These are phyloP conservation scores for Cheilosia grossa DNA, from an alignment of 2,888 invertebrate species.

Conservation along the genomic window DNA sequence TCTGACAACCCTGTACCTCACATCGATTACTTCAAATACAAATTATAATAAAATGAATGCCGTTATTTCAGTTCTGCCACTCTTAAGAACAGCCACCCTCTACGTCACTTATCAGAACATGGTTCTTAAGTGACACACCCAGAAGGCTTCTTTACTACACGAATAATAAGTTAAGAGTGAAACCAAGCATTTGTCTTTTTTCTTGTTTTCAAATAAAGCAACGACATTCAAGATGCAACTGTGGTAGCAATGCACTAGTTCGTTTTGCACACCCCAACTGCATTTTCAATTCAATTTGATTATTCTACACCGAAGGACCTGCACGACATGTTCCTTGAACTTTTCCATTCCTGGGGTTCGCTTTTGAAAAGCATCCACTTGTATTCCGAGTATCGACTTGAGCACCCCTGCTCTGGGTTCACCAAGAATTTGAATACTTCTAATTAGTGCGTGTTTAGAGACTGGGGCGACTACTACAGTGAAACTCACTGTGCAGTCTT, in stretches of 20 bases:
- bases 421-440: slow-evolving; percentile 11
- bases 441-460: slow-evolving; percentile 23
- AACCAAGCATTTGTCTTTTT: not conserved
- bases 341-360: not conserved
- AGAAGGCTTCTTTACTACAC: no score
- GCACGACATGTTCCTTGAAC: slow-evolving; percentile 17
- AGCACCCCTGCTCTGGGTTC: not conserved
- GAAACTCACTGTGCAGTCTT: not conserved
- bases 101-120: no score
- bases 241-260: slow-evolving; percentile 12
- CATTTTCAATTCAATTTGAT: slow-evolving; percentile 29
- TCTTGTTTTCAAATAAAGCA: not conserved
- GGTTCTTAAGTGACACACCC: no score
- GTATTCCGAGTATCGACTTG: not conserved
- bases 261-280: not conserved
- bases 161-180: not conserved
- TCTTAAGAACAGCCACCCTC: no score
- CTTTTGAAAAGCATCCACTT: slow-evolving; percentile 14
- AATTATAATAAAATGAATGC: no score
- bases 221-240: not conserved
- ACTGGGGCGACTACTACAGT: not conserved
- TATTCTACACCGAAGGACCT: slow-evolving; percentile 13
- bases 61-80: no score
- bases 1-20: no score
- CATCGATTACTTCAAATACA: no score